These are phyloP conservation scores for Thamnophis elegans DNA, from an alignment of 2,797 vertebrate genomes.

Conservation along the genomic window DNA sequence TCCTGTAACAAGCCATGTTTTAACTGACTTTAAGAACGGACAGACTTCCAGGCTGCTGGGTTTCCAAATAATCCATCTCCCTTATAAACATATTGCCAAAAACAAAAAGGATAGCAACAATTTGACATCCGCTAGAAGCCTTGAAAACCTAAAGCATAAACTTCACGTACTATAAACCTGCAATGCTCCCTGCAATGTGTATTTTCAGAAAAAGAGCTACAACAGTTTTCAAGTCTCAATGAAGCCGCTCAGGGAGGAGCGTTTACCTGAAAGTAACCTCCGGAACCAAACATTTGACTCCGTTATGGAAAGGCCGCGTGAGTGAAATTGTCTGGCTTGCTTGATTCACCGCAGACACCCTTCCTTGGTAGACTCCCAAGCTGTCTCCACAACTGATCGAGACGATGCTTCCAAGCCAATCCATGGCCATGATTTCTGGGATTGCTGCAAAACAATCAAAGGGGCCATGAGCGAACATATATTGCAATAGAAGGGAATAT, in stretches of 20 bases:
- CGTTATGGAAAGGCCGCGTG: slow-evolving; percentile 93
- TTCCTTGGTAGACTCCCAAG: slow-evolving; percentile 93
- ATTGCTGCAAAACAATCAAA: slow-evolving; percentile 13
- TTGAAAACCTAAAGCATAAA: background rate
- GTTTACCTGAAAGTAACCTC: slow-evolving; percentile 98
- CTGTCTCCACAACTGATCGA: slow-evolving; percentile 95
- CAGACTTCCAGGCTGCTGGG: background rate
- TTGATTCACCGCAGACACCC: slow-evolving; percentile 93
- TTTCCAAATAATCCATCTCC: background rate
- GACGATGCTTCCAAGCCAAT: slow-evolving; percentile 95
- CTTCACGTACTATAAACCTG: too few species aligned
- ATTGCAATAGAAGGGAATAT: background rate
- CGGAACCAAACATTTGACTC: slow-evolving; percentile 92
- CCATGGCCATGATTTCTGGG: slow-evolving; percentile 80
- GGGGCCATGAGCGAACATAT: background rate
- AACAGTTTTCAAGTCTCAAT: background rate
- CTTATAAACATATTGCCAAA: background rate
- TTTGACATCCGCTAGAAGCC: background rate
- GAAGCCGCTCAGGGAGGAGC: background rate
- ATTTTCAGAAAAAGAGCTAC: background rate
- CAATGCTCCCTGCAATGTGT: too few species aligned
- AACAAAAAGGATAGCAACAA: background rate
- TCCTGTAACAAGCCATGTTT: background rate
- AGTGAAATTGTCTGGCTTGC: slow-evolving; percentile 94
- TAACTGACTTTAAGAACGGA: background rate